Evolutionary conservation across 2,888 invertebrate genomes (phyloP).

Genomic region (Perizoma affinitatum): DNA sequence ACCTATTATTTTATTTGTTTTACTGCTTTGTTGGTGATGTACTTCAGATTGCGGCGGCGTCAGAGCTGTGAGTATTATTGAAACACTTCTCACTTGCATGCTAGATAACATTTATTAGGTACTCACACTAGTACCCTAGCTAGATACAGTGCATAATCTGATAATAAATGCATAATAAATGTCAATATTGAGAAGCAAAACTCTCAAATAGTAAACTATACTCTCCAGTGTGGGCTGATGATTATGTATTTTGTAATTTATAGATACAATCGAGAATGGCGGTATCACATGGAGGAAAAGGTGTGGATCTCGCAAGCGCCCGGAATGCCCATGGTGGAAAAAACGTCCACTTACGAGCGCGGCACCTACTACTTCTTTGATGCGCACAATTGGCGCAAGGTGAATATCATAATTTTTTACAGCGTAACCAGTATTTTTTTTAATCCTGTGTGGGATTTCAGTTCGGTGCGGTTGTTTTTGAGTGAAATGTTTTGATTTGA

Average conservation of each 20-base stretch:
- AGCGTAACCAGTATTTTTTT: too few relatives aligned
- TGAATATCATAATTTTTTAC: conserved; percentile 33
- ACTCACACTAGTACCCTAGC: too few relatives aligned
- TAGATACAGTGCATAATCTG: too few relatives aligned
- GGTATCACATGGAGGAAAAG: conserved; percentile 99
- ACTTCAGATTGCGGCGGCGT: conserved; percentile 98
- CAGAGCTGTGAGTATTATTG: conserved; percentile 93
- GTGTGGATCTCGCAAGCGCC: conserved; percentile 99
- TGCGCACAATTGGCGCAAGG: conserved; percentile 99
- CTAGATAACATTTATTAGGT: background rate
- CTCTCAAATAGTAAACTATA: too few relatives aligned
- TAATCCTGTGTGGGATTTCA: too few relatives aligned
- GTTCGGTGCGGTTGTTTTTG: too few relatives aligned
- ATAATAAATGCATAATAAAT: too few relatives aligned
- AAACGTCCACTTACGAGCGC: conserved; percentile 97
- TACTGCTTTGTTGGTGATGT: conserved; percentile 99
- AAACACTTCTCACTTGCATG: too few relatives aligned
- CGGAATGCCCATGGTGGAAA: conserved; percentile 96
- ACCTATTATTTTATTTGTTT: conserved; percentile 99
- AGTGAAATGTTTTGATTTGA: conserved; percentile 16
- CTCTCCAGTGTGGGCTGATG: too few relatives aligned
- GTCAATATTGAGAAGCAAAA: too few relatives aligned
- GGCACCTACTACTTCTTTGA: conserved; percentile 99
- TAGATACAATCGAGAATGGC: conserved; percentile 99
- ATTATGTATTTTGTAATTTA: conserved; percentile 18